A percentile compares a stretch with the other conserved stretches of the same genome.
These are phyloP conservation scores for Prosopocoilus inquinatus DNA, from an alignment of 2,888 invertebrate genomes.

Conservation along the genomic window DNA sequence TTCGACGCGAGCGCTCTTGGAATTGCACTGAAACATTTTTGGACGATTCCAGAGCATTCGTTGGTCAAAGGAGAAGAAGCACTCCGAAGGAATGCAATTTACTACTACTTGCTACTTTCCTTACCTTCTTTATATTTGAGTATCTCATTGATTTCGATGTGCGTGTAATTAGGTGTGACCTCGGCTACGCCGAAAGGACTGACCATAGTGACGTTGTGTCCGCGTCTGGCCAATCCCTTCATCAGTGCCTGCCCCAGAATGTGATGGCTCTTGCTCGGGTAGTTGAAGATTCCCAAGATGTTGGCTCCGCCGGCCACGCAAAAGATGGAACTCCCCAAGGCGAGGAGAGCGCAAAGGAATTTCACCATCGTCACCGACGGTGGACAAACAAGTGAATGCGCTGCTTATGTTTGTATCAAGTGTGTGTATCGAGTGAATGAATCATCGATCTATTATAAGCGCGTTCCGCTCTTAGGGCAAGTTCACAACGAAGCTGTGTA, in stretches of 20 bases:
- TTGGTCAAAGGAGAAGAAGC: no score
- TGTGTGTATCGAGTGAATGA: no score
- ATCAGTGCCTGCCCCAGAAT: conserved; percentile 45
- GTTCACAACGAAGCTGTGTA: no score
- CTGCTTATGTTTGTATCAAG: no score
- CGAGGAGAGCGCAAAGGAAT: no score
- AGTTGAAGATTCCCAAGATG: conserved; percentile 35
- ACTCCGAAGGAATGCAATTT: not conserved
- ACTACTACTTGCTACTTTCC: not conserved
- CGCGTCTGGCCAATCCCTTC: conserved; percentile 53
- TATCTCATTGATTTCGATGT: not conserved
- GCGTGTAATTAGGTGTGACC: not conserved
- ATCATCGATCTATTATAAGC: no score
- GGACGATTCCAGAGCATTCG: no score
- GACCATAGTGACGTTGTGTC: conserved; percentile 58
- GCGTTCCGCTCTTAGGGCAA: no score
- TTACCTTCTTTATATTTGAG: conserved; percentile 4
- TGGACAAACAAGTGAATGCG: no score
- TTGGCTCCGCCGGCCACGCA: conserved; percentile 19
- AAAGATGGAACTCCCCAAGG: not conserved
- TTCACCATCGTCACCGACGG: no score
- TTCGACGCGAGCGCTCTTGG: no score
- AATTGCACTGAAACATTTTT: no score
- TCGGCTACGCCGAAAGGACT: conserved; percentile 25
- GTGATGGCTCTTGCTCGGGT: conserved; percentile 33